Conservation (phyloP, 2,797 vertebrate genomes). For the Chrysocyon brachyurus region DNA sequence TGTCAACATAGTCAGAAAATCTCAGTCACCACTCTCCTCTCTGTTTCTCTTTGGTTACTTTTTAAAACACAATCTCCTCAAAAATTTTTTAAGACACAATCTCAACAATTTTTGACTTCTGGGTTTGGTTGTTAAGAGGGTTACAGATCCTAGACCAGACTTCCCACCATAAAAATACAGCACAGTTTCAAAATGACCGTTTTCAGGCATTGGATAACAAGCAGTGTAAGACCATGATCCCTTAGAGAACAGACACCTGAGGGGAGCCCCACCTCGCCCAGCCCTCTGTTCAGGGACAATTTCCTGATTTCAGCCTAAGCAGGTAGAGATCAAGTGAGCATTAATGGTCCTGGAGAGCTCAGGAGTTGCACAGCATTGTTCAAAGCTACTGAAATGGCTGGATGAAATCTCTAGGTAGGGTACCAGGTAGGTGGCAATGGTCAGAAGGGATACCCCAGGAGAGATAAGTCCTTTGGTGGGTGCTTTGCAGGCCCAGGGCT, state of each 20-base stretch:
- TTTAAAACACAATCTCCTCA: neutral
- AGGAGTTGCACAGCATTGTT: neutral
- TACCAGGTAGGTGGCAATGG: neutral
- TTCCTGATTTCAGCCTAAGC: neutral
- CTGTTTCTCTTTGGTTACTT: neutral
- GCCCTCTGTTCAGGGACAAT: neutral
- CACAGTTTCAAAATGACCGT: neutral
- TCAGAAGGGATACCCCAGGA: neutral
- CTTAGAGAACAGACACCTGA: neutral
- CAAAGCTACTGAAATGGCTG: neutral
- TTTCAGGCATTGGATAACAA: neutral
- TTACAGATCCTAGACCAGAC: neutral
- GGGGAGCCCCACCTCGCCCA: rapidly evolving
- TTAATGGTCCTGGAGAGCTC: neutral
- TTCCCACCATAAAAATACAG: neutral
- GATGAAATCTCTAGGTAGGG: neutral
- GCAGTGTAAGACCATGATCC: neutral
- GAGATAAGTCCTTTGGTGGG: neutral
- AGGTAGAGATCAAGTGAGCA: neutral
- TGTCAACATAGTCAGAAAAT: neutral
- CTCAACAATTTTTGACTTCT: neutral
- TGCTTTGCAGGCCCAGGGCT: neutral
- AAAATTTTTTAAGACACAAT: neutral
- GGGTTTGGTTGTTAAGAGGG: neutral
- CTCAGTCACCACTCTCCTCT: neutral